Percentiles rank a stretch among this genome's conserved stretches.
Conservation (phyloP, 2,113 vertebrate genomes). For the Collichthys lucidus region DNA sequence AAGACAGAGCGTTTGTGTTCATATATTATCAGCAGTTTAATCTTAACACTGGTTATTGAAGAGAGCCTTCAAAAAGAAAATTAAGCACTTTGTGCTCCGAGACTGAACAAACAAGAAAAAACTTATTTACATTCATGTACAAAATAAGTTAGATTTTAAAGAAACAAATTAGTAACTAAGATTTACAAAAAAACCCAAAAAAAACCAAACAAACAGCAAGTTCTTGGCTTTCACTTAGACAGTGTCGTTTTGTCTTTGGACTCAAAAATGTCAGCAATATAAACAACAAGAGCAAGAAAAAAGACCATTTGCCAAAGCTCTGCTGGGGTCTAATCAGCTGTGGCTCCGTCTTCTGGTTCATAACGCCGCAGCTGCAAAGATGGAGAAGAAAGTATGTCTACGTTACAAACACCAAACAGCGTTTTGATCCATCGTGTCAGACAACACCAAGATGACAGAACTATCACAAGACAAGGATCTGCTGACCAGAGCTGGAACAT, state of each 20-base stretch:
- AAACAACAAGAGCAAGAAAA: slow-evolving; percentile 11
- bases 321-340: slow-evolving; percentile 82
- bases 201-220: slow-evolving; percentile 21
- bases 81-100: slow-evolving; percentile 12
- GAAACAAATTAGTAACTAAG: slow-evolving; percentile 28
- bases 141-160: slow-evolving; percentile 66
- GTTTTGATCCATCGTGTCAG: background rate
- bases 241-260: slow-evolving; percentile 13
- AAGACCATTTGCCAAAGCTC: background rate
- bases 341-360: slow-evolving; percentile 88
- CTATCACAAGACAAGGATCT: background rate
- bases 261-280: slow-evolving; percentile 21
- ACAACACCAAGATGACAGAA: background rate
- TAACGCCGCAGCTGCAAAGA: slow-evolving; percentile 87
- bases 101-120: slow-evolving; percentile 14
- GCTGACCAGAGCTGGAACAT: background rate
- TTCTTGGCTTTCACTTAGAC: background rate
- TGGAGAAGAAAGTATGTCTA: background rate
- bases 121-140: slow-evolving; percentile 45
- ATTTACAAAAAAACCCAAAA: slow-evolving; percentile 21
- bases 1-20: background rate
- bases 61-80: slow-evolving; percentile 1
- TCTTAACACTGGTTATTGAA: background rate
- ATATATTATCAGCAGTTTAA: background rate
- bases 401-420: background rate